Evolutionary conservation across 2,888 invertebrate genomes (phyloP), one percentile per base, ranked within the genome.

Genomic region (Tenthredo scrophulariae): DNA sequence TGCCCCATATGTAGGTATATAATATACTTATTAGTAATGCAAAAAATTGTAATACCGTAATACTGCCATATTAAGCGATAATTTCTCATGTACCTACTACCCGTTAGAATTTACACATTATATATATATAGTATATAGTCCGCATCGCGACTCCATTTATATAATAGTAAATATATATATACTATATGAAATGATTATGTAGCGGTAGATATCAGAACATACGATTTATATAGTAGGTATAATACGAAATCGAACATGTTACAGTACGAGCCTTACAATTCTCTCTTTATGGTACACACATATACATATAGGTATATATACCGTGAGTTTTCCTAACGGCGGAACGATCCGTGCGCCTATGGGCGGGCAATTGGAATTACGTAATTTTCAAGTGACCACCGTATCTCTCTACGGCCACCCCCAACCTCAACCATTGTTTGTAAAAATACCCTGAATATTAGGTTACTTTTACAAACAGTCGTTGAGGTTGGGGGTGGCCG

Each of bases 231-330:
- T 37, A 37, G 37, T 37, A 37, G 37, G 1, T 54, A 18, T 54
- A 46, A 46, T 46, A 46, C 46, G 46, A 46, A 46, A 46, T 13
- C 46, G 46, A 46, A 46, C 3, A 46, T 46, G 46, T 46, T 46
- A 67, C 67, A 67, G 67, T 67, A 67, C 67, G 33, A 67, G 67
- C 67, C 33, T 67, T 67, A 67, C 5, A 33, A 67, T 67, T 67
- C 33, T 67, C 67, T 67, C 67, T 67, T 67, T 33, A 33, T 5
- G 33, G 67, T 33, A 67, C 26, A 62, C 26, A 58, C 9, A 58
- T 58, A 22, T n/a, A 22, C n/a, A 58, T 7, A 22, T 10, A 43
- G 10, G 0, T 43, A 87, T 86, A 83, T 70, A 83, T 87, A 85
- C 88, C 37, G 37, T 37, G 37, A n/a, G n/a, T n/a, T n/a, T n/a